Percentiles rank a stretch among this genome's conserved stretches.
Conservation (phyloP, 2,888 invertebrate genomes). For the Napeogenes inachia region DNA sequence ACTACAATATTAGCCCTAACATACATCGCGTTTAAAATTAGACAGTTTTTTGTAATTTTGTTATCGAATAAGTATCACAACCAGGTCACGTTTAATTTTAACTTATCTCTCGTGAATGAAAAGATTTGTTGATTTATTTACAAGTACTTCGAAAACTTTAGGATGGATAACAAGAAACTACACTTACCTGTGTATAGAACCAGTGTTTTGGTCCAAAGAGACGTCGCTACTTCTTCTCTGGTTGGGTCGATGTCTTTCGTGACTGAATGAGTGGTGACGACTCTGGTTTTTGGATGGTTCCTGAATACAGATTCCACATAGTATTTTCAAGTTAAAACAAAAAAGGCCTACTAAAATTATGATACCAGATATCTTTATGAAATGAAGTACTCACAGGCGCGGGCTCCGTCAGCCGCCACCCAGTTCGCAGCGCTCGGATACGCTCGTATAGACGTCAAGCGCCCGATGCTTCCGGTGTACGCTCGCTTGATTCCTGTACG, state of each 20-base stretch:
- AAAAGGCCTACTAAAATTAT: background rate
- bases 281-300: constrained; percentile 47
- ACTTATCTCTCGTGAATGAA: too few species aligned
- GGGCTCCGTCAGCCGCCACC: constrained; percentile 57
- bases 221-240: constrained; percentile 48
- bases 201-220: constrained; percentile 49
- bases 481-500: constrained; percentile 46
- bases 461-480: constrained; percentile 57
- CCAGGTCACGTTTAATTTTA: too few species aligned
- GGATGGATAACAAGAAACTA: too few species aligned
- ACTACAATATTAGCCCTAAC: background rate
- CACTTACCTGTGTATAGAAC: constrained; percentile 58
- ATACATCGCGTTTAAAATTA: constrained; percentile 1
- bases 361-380: background rate
- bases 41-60: background rate
- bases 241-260: constrained; percentile 40
- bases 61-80: too few species aligned
- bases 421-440: constrained; percentile 57
- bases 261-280: constrained; percentile 58
- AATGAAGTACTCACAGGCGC: constrained; percentile 40
- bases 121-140: too few species aligned
- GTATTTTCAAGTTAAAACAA: background rate
- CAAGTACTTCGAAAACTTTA: too few species aligned
- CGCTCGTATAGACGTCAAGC: constrained; percentile 67
- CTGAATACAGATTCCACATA: constrained; percentile 33